Base-by-base conservation (phyloP, 2,113 vertebrate species). In the Orthochromis malagaraziensis region DNA sequence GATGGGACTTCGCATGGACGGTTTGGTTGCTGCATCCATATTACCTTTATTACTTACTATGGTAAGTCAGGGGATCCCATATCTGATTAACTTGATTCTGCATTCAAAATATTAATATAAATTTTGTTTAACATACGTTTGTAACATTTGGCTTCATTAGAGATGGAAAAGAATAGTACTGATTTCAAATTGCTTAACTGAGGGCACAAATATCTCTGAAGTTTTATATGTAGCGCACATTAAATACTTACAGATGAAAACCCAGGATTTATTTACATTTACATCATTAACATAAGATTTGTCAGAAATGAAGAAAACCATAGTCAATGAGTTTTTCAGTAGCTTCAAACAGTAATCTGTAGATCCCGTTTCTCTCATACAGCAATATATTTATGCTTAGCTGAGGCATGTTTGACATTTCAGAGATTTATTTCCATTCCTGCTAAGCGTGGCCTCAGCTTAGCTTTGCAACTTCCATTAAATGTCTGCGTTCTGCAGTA, bases 1-100 rank as follows among this genome's bases (percentile, higher is more conserved):
- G 68, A 90, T 94, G 89, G 92, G 92, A 31, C 47, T 93, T 85
- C 73, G 88, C 60, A 3, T 85, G 70, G 88, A 94, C 1, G 86
- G 88, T 54, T 86, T 91, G 13, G 2, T 91, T 54, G 87, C 92
- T 87, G 91, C 93, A 29, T 55, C 88, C 17, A 6, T 85, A 19
- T 51, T 93, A 42, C 91, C 89, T 10, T 58, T 94, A 6, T 40
- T 90, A 2, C 89, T 93, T 6, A 87, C 68, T 7, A 68, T 92
- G 85, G 91, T 90, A 65, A 35, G 33, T 81, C 84, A 4, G 3
- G 21, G 33, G 38, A 17, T 16, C 26, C 21, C 82, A 54, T 14
- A 21, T 8, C 31, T 40, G 4, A 55, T n/a, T 9, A 38, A 29
- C 10, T 19, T 40, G 13, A 16, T 51, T 77, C 26, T 77, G 73